Base-by-base conservation (phyloP, 2,113 vertebrate genomes). In the Grantiella picta region DNA sequence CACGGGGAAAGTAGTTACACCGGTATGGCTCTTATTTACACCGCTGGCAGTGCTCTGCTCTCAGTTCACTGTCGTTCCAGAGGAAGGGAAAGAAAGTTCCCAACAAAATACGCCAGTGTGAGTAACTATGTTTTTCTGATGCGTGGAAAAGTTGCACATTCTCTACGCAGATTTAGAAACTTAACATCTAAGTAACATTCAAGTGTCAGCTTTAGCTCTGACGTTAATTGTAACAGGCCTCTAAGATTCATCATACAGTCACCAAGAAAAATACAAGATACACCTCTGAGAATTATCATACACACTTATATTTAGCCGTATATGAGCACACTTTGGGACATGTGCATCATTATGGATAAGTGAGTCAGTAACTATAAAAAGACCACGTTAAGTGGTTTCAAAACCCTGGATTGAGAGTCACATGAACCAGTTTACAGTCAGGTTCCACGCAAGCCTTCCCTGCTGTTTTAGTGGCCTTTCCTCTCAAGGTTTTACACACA, bases 1-100 rank as follows among this genome's bases (percentile, higher is more conserved):
- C 60, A 76, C 61, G 27, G 57, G 9, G 15, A 86, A 94, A 95
- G 96, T 71, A 53, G 91, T 90, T 22, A 60, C 82, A 94, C 94
- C 53, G 36, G 93, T 90, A 89, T 20, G 40, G 86, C 63, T 57
- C 82, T 52, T 33, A 17, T 20, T 69, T 57, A 71, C 27, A 15
- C 7, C 19, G 8, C 57, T 18, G 45, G 53, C 28, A n/a, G 42
- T 76, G 14, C 70, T 33, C 40, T 4, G 19, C 21, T 56, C 7
- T 28, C 11, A 33, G 2, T 24, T 75, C 71, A 31, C 1, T 10
- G 63, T n/a, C 6, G 5, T n/a, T 69, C 36, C 54, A 11, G 22
- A 69, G 2, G 19, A 82, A 88, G 50, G 28, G 36, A 82, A 86
- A 52, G 14, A 63, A 18, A 22, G 57, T 35, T 70, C 44, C 42